Base-by-base conservation (phyloP, 1,140 invertebrate species). In the Spodoptera frugiperda region DNA sequence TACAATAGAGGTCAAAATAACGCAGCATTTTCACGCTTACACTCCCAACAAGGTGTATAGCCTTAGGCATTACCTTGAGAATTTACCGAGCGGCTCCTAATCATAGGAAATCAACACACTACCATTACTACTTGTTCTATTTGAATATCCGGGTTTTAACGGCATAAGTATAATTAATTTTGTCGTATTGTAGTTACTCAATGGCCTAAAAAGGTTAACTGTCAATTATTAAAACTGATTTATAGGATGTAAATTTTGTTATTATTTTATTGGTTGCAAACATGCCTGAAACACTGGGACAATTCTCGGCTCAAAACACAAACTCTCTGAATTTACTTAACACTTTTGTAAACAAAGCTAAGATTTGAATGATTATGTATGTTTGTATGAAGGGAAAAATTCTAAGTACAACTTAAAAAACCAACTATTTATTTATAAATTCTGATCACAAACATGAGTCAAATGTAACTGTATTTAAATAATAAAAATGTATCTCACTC, bases 31-130 rank as follows among this genome's bases (percentile, higher is more conserved):
- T 17, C 57, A 15, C 57, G 57, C 30, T 15, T 39, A 39, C 30
- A 39, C 33, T 61, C 46, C 39, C 17, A 49, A 21, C 44, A 12
- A 67, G 17, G 10, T 14, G 15, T 57, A n/a, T 9, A 15, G 59
- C 59, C 17, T 44, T 19, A 67, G 63, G 63, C 63, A n/a, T 67
- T 67, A n/a, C 63, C 63, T 48, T 67, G 39, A 49, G 39, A 49
- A 49, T 67, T 67, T 67, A 67, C 21, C 21, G 63, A 48, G 17
- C 63, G 49, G 12, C 44, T 48, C 39, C 15, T 48, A 67, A 67
- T 67, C 63, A 67, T 67, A 49, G 33, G 63, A 67, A 67, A 67
- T 67, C 44, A 49, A 67, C 44, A 67, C 19, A 67, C 63, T 25
- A n/a, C 39, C 17, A 49, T 49, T 49, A 49, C 44, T 49, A 25